Evolutionary conservation across 2,113 vertebrate species (phyloP).

Genomic region (Aptenodytes forsteri): DNA sequence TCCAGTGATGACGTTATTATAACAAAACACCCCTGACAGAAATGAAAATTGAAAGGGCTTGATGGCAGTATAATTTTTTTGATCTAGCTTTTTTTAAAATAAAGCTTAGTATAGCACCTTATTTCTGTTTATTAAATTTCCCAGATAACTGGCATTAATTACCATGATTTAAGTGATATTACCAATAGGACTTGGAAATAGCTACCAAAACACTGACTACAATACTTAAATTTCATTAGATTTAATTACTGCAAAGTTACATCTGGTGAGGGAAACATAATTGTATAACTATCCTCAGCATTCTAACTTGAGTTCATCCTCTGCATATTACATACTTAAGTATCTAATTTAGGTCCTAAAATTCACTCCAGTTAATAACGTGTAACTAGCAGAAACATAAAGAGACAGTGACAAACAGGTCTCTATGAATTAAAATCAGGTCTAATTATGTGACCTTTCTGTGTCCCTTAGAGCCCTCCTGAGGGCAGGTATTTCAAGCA

Average conservation of each 20-base stretch:
- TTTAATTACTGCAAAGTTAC: conserved; percentile 69
- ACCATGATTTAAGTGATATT: conserved; percentile 54
- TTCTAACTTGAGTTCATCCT: conserved; percentile 55
- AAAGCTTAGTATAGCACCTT: conserved; percentile 10
- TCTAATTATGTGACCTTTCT: conserved; percentile 83
- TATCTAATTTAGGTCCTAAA: conserved; percentile 73
- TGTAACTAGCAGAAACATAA: conserved; percentile 77
- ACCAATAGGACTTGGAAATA: conserved; percentile 58
- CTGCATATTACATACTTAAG: conserved; percentile 68
- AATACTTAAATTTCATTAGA: conserved; percentile 59
- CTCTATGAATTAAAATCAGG: conserved; percentile 86
- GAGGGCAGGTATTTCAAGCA: conserved; percentile 74
- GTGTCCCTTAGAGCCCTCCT: conserved; percentile 68
- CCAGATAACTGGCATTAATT: conserved; percentile 48
- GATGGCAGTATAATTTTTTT: background rate
- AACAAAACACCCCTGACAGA: conserved; percentile 7
- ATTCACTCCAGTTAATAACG: conserved; percentile 84
- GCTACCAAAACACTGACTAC: conserved; percentile 62
- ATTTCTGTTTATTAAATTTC: conserved; percentile 36
- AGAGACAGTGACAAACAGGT: conserved; percentile 72
- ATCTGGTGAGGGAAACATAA: conserved; percentile 66
- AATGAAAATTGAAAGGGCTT: conserved; percentile 19
- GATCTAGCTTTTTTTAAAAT: background rate
- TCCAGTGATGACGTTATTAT: conserved; percentile 31
- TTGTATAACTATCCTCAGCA: conserved; percentile 56